Evolutionary conservation across 2,888 invertebrate species (phyloP).

Genomic region (Encarsia formosa): DNA sequence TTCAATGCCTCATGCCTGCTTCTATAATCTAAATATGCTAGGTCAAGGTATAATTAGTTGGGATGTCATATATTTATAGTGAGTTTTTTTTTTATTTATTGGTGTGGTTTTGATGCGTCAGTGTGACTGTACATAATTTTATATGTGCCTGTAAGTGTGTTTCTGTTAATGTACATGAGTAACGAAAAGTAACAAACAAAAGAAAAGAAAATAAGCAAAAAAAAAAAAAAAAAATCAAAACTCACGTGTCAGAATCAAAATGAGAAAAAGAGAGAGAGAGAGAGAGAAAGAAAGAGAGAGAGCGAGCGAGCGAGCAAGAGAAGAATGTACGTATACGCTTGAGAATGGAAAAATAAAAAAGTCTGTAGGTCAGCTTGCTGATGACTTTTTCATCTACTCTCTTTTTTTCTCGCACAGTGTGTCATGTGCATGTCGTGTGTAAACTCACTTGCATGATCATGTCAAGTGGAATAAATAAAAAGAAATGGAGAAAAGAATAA

Average conservation of each 20-base stretch:
- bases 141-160: background rate
- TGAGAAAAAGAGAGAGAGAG: constrained; percentile 2
- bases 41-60: constrained; percentile 30
- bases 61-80: constrained; percentile 18
- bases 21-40: constrained; percentile 46
- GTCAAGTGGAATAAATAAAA: constrained; percentile 24
- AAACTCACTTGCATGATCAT: constrained; percentile 26
- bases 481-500: constrained; percentile 21
- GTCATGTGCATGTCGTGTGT: background rate
- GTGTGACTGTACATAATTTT: background rate
- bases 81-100: background rate
- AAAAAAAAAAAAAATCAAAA: constrained; percentile 1
- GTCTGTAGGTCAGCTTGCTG: background rate
- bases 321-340: constrained; percentile 1
- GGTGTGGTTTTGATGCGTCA: background rate
- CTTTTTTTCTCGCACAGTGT: background rate
- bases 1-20: constrained; percentile 47
- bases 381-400: constrained; percentile 4
- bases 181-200: too few species aligned
- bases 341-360: background rate
- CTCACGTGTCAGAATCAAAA: background rate
- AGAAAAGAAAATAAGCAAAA: too few species aligned
- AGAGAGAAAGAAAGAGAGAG: background rate
- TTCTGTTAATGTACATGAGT: background rate
- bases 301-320: background rate